Evolutionary conservation across 2,113 vertebrate genomes (phyloP), one percentile per base, ranked within the genome.

Genomic region (Carassius carassius): DNA sequence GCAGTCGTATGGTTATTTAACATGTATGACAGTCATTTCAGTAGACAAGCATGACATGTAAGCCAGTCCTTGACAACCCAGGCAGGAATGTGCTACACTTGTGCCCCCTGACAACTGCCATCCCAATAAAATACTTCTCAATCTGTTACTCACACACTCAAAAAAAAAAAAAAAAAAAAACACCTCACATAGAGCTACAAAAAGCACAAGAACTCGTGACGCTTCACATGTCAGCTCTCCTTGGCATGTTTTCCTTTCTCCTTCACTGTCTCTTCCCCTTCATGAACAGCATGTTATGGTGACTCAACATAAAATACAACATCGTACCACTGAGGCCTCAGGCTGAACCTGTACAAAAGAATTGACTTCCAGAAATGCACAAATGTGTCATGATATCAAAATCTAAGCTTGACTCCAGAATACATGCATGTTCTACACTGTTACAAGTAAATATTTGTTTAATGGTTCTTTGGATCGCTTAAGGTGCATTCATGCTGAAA

Each of bases 21-120:
- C 32, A 69, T 81, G 44, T 81, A 63, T 23, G 4, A 69, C 79
- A 69, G 79, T 81, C 44, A 81, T 81, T 81, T 29, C 63, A 69
- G 70, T 63, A 81, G 44, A 81, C 63, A 81, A 54, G n/a, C 47
- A 7, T 81, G 79, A 37, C 79, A 70, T 81, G 63, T 81, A 51
- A 51, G 79, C 63, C 35, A 69, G 44, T 81, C 44, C 63, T 35
- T 81, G 63, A 81, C 79, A 35, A 51, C 25, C 63, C 79, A 69
- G 23, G 29, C 25, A 54, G 79, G 63, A 81, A 73, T 79, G 63
- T 72, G 77, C 78, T 72, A 62, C 25, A 29, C 29, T 85, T 62
- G 77, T 19, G 49, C 76, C 70, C 49, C 21, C 5, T 41, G 51
- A 85, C 65, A 79, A 80, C 49, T 80, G 76, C 56, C 63, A 62